These are phyloP conservation scores for Scaptomyza montana DNA, from an alignment of 1,140 invertebrate species.

Conservation along the genomic window DNA sequence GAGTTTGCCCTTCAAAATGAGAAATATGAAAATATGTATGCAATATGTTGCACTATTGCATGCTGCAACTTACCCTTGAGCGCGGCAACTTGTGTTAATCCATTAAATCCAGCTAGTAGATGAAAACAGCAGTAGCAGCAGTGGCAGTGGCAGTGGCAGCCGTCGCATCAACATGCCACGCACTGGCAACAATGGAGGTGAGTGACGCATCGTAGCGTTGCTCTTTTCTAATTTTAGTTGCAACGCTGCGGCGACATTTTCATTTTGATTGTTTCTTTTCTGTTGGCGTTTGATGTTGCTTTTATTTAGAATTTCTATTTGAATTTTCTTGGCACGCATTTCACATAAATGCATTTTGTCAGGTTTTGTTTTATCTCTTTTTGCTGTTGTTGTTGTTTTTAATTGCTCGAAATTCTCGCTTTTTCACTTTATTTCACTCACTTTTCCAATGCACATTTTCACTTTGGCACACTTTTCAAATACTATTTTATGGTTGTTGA, in stretches of 20 bases:
- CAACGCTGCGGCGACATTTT: conserved; percentile 55
- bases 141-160: conserved; percentile 6
- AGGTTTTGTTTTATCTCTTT: conserved; percentile 44
- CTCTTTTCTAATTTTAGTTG: conserved; percentile 65
- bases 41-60: background rate
- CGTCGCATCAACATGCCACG: background rate
- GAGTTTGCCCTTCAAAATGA: conserved; percentile 54
- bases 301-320: conserved; percentile 49
- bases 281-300: conserved; percentile 45
- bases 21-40: conserved; percentile 2
- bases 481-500: background rate
- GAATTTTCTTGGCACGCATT: conserved; percentile 56
- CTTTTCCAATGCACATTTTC: conserved; percentile 11
- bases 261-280: conserved; percentile 70
- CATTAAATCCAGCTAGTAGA: conserved; percentile 71
- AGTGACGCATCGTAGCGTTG: conserved; percentile 50
- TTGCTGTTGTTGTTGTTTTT: conserved; percentile 2
- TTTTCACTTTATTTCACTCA: background rate
- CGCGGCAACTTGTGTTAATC: conserved; percentile 78
- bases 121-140: conserved; percentile 37
- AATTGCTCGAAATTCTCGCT: conserved; percentile 35
- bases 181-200: conserved; percentile 31
- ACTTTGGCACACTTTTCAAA: conserved; percentile 8
- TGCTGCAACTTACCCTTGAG: conserved; percentile 72
- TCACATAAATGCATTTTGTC: conserved; percentile 71